A percentile compares a stretch with the other conserved stretches of the same genome.
Conservation (phyloP, 2,888 invertebrate species). For the Macaria notata region DNA sequence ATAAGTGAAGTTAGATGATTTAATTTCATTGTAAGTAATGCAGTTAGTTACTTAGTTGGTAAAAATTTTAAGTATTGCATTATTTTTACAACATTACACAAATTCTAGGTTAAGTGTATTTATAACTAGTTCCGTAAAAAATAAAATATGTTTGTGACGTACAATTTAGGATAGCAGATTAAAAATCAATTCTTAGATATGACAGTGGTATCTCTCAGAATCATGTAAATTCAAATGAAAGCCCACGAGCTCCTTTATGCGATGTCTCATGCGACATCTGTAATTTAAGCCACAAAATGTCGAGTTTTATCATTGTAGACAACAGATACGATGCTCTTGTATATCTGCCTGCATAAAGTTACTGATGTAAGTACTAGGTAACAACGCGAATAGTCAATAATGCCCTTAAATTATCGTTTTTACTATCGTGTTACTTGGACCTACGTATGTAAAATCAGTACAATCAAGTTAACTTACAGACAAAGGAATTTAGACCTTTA, state of each 20-base stretch:
- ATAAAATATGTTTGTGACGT: too few relatives aligned
- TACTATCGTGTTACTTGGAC: constrained; percentile 51
- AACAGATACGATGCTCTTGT: constrained; percentile 12
- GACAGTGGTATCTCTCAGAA: constrained; percentile 1
- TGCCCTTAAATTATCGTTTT: constrained; percentile 57
- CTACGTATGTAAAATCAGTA: constrained; percentile 45
- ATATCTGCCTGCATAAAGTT: constrained; percentile 26
- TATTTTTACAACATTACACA: too few relatives aligned
- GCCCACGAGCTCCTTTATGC: constrained; percentile 9
- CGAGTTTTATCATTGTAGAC: constrained; percentile 19
- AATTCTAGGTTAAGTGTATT: too few relatives aligned
- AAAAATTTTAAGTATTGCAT: too few relatives aligned
- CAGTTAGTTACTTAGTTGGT: too few relatives aligned
- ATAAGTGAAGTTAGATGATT: too few relatives aligned
- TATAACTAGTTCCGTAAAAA: too few relatives aligned
- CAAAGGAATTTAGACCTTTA: constrained; percentile 28
- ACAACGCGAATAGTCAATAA: constrained; percentile 41
- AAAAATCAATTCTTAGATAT: background rate
- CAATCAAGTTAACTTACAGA: constrained; percentile 25
- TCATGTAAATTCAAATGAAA: constrained; percentile 12
- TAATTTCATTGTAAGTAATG: too few relatives aligned
- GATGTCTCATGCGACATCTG: constrained; percentile 10
- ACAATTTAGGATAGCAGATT: too few relatives aligned
- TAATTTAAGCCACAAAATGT: constrained; percentile 16
- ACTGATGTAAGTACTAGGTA: constrained; percentile 29